phyloP scores from a whole-genome alignment of 2,888 invertebrate genomes.

The Tetragonisca angustula region DNA sequence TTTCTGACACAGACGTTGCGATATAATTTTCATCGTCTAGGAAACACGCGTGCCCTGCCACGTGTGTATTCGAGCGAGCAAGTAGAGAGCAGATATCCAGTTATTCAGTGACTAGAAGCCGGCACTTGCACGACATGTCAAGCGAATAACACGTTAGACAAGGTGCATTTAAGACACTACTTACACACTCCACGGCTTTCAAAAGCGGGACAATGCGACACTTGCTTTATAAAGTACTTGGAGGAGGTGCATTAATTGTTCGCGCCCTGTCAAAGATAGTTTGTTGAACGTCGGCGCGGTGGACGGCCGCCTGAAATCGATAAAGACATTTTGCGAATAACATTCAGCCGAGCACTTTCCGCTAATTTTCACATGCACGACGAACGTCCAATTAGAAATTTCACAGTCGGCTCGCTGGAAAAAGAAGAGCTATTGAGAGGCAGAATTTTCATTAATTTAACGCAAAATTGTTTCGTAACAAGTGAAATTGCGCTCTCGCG shows the following conservation, averaged over 20 bases:
- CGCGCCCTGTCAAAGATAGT: slow-evolving; percentile 48
- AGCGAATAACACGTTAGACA: slow-evolving; percentile 43
- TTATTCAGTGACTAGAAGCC: slow-evolving; percentile 32
- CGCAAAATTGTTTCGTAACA: too few species aligned
- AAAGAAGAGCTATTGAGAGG: background rate
- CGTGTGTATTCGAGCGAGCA: slow-evolving; percentile 1
- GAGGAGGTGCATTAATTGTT: slow-evolving; percentile 51
- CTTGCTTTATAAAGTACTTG: slow-evolving; percentile 52
- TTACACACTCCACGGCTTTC: slow-evolving; percentile 51
- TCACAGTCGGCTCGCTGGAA: background rate
- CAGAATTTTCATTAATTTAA: too few species aligned
- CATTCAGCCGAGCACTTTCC: slow-evolving; percentile 9
- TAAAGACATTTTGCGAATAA: slow-evolving; percentile 27
- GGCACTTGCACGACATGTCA: slow-evolving; percentile 39
- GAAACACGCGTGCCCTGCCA: background rate
- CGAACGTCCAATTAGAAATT: background rate
- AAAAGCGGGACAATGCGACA: slow-evolving; percentile 52
- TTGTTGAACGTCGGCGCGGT: slow-evolving; percentile 36
- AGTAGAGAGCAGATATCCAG: slow-evolving; percentile 33
- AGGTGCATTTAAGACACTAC: slow-evolving; percentile 53
- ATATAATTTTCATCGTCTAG: background rate
- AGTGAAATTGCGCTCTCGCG: background rate
- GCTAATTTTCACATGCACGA: background rate
- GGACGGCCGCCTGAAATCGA: slow-evolving; percentile 38
- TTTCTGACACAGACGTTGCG: background rate